Conservation (phyloP, 2,888 invertebrate species). For the Papilio elwesi region DNA sequence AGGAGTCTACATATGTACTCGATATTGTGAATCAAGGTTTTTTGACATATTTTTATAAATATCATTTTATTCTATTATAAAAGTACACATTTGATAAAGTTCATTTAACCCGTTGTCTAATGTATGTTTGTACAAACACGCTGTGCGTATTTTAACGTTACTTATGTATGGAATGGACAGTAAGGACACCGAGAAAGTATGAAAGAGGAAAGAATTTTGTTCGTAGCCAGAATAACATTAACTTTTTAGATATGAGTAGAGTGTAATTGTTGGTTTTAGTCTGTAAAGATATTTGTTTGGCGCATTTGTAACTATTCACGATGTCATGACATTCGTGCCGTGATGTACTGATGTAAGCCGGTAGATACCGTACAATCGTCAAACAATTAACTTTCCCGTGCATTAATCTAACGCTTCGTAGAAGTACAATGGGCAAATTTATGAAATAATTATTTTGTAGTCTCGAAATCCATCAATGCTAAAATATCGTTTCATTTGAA, state of each 20-base stretch:
- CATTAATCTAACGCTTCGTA: conserved; percentile 57
- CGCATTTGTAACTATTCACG: conserved; percentile 7
- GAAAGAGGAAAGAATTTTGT: conserved; percentile 45
- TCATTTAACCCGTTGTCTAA: background rate
- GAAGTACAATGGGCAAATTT: conserved; percentile 51
- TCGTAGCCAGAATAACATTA: conserved; percentile 53
- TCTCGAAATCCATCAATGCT: conserved; percentile 45
- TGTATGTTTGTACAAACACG: background rate
- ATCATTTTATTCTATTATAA: conserved; percentile 8
- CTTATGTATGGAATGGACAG: conserved; percentile 30
- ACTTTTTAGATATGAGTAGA: conserved; percentile 58
- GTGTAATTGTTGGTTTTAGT: conserved; percentile 40
- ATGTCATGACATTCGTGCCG: background rate
- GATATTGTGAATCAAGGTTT: conserved; percentile 10
- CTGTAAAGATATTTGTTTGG: conserved; percentile 36
- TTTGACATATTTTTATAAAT: conserved; percentile 15
- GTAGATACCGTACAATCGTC: background rate
- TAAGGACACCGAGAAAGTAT: conserved; percentile 37
- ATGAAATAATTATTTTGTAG: conserved; percentile 43
- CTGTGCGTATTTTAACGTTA: background rate
- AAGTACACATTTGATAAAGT: background rate
- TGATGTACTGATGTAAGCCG: background rate
- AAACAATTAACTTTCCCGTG: conserved; percentile 33
- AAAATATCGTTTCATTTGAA: conserved; percentile 45
- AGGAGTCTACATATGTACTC: conserved; percentile 1